Conservation (phyloP, 2,797 vertebrate species). For the Crenichthys baileyi region DNA sequence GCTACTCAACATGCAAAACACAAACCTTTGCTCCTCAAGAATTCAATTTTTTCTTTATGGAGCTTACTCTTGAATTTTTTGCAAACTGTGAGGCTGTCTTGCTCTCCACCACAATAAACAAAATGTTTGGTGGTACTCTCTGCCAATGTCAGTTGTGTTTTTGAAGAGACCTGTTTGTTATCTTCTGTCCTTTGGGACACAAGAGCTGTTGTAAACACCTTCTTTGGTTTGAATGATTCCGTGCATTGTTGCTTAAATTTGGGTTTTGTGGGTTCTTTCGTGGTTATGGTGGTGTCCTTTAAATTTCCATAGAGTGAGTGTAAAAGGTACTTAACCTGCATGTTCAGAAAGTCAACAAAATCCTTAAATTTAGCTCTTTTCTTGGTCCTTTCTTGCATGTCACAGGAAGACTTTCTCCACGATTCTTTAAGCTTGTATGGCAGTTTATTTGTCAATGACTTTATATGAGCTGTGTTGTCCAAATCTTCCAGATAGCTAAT, state of each 20-base stretch:
- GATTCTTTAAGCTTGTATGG: constrained; percentile 30
- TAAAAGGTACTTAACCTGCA: constrained; percentile 4
- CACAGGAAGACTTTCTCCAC: constrained; percentile 21
- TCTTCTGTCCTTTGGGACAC: not conserved
- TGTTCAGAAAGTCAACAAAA: not conserved
- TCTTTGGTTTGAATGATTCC: not conserved
- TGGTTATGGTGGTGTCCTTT: not conserved
- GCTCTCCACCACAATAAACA: not conserved
- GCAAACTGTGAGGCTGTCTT: not conserved
- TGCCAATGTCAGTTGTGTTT: not conserved
- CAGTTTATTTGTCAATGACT: constrained; percentile 17
- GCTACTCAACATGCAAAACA: constrained; percentile 27
- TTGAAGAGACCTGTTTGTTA: not conserved
- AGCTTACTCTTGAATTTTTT: constrained; percentile 25
- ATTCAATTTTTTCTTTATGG: constrained; percentile 33
- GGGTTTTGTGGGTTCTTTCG: not conserved
- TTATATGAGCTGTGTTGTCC: constrained; percentile 21
- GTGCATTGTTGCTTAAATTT: too few species aligned
- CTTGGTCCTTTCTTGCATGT: constrained; percentile 10
- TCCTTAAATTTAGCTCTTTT: constrained; percentile 19
- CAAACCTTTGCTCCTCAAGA: constrained; percentile 6
- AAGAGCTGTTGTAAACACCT: not conserved
- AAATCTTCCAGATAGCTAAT: constrained; percentile 18
- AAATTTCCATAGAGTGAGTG: constrained; percentile 9
- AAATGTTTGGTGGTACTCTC: not conserved